Percentiles rank a stretch among this genome's conserved stretches.
Evolutionary conservation across 2,113 vertebrate species (phyloP).

Genomic region (Romanogobio albipinnatus): DNA sequence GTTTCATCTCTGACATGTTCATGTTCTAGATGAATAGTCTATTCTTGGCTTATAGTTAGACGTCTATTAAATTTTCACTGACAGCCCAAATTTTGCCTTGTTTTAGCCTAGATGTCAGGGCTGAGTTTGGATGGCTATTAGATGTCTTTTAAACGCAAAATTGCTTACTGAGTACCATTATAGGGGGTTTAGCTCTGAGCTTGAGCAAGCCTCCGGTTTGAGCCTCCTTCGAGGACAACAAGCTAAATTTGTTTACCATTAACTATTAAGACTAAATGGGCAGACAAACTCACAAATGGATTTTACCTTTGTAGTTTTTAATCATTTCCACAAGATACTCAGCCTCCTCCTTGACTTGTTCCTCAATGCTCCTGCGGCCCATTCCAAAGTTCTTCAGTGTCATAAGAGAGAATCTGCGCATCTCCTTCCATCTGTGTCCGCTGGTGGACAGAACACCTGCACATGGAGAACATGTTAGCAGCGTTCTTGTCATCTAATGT

Average conservation of each 20-base stretch:
- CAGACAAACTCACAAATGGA: neutral
- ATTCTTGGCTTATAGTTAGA: too few species aligned
- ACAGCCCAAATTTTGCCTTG: too few species aligned
- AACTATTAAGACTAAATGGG: neutral
- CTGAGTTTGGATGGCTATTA: too few species aligned
- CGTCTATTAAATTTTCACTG: too few species aligned
- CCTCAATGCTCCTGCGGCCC: conserved; percentile 75
- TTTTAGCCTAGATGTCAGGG: too few species aligned
- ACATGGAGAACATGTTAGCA: neutral
- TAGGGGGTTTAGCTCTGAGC: too few species aligned
- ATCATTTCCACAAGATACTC: conserved; percentile 66
- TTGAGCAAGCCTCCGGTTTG: too few species aligned
- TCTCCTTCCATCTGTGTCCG: conserved; percentile 70
- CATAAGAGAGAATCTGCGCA: conserved; percentile 69
- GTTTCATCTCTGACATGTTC: too few species aligned
- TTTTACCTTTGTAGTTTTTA: conserved; percentile 47
- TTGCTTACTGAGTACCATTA: too few species aligned
- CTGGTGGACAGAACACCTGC: conserved; percentile 60
- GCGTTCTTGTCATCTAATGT: neutral
- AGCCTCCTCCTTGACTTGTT: conserved; percentile 72
- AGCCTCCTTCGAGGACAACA: too few species aligned
- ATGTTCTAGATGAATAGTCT: too few species aligned
- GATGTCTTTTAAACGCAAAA: too few species aligned
- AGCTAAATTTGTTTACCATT: neutral
- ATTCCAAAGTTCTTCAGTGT: conserved; percentile 76